phyloP scores from a whole-genome alignment of 2,797 vertebrate species.

The Anas bernieri region DNA sequence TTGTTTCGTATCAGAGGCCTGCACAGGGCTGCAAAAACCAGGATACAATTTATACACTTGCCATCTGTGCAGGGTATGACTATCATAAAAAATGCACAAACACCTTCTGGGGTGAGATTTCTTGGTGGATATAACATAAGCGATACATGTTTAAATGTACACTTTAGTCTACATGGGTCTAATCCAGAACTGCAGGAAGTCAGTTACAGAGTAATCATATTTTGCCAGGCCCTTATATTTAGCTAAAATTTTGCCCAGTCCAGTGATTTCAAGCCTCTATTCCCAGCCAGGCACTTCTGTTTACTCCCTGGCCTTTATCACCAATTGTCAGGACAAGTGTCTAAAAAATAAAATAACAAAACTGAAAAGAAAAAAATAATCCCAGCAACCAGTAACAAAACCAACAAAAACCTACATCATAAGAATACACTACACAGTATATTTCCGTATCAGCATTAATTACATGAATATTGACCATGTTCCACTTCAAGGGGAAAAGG shows the following conservation, averaged over 20 bases:
- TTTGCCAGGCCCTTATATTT: not conserved
- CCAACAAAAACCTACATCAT: accelerated
- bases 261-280: not conserved
- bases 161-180: not conserved
- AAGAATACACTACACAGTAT: not conserved
- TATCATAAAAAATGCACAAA: constrained; percentile 1
- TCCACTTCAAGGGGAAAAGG: not conserved
- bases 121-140: not conserved
- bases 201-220: not conserved
- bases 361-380: accelerated
- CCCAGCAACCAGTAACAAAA: not conserved
- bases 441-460: not conserved
- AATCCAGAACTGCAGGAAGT: not conserved
- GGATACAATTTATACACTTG: not conserved
- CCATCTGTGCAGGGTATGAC: not conserved
- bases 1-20: not conserved
- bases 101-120: constrained; percentile 38
- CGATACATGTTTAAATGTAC: not conserved
- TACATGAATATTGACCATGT: not conserved
- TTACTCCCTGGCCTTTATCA: not conserved
- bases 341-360: not conserved
- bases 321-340: not conserved
- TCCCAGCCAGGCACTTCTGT: not conserved
- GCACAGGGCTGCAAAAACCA: not conserved
- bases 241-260: not conserved